A percentile compares a stretch with the other conserved stretches of the same genome.
These are phyloP conservation scores for Rhincodon typus DNA, from an alignment of 2,797 vertebrate genomes.

Conservation along the genomic window DNA sequence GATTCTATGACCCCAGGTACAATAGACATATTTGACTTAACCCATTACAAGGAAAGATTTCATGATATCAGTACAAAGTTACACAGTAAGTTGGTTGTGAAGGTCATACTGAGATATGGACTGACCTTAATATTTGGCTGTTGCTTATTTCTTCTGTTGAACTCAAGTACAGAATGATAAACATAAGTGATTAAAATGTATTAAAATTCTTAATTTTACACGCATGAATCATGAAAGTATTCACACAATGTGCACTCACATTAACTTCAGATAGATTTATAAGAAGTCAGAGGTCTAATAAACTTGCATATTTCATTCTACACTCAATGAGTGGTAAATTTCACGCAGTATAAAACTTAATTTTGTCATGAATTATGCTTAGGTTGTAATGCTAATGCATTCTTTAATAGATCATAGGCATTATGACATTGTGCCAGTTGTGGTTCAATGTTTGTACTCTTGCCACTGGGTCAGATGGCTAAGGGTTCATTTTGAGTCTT, in stretches of 20 bases:
- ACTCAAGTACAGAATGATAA: not conserved
- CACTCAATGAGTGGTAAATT: not conserved
- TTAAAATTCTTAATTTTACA: not conserved
- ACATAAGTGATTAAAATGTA: not conserved
- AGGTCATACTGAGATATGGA: slow-evolving; percentile 11
- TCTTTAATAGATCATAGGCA: not conserved
- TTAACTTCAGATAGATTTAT: not conserved
- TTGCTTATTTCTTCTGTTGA: not conserved
- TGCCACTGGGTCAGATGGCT: not conserved
- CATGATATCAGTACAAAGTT: not conserved
- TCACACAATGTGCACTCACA: not conserved
- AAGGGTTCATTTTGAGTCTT: not conserved
- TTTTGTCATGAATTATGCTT: not conserved
- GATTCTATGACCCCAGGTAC: not conserved
- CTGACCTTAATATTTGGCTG: not conserved
- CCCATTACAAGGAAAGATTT: not conserved
- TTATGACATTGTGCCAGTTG: not conserved
- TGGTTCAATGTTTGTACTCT: not conserved
- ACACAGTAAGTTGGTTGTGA: not conserved
- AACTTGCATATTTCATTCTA: not conserved
- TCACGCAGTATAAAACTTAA: not conserved
- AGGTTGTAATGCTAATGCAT: not conserved
- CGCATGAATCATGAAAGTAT: not conserved
- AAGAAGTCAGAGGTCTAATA: not conserved
- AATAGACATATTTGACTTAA: not conserved